Base-by-base conservation (phyloP, 1,140 invertebrate genomes). In the Steinernema khuongi region DNA sequence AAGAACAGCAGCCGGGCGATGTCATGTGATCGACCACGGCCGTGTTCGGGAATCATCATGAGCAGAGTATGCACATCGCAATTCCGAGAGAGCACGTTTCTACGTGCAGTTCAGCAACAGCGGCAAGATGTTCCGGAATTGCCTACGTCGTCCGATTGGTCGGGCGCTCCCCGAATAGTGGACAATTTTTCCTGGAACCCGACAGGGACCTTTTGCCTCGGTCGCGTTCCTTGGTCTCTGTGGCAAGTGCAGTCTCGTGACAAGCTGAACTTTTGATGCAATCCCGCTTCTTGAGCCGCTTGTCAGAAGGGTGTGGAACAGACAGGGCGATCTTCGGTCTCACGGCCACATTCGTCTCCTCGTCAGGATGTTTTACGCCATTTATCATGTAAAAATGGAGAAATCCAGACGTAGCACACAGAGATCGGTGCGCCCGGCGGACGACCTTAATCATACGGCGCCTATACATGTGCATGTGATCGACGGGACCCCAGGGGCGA, bases 241-340 rank as follows among this genome's bases (percentile, higher is more conserved):
- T 22, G 50, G 50, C 50, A 17, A 60, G 11, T 60, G 50, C 50
- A 60, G 14, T 14, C 50, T 26, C 50, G 50, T 26, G 50, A 60
- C 50, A 22, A 22, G 50, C 11, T 60, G 50, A 60, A 11, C 50
- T 60, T 60, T 60, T 60, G 50, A 22, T 60, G 50, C 50, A 60
- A 60, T 60, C 26, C 7, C 14, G 50, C 11, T 4, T 22, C 14
- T 7, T 14, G 4, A 7, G 4, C 50, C 7, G 50, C 19, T 26
- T 22, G 19, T 14, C 50, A 22, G 50, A 7, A 22, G 50, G 14
- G 50, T 60, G 7, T 17, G 19, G 50, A 11, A 22, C 7, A 2
- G 19, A 60, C n/a, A n/a, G n/a, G n/a, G n/a, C n/a, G n/a, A 60
- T 60, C 50, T 60, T 60, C 26, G 50, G 50, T 60, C 50, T 60